A percentile compares a stretch with the other conserved stretches of the same genome.
Conservation (phyloP, 2,113 vertebrate genomes). For the Ivindomyrus marchei region DNA sequence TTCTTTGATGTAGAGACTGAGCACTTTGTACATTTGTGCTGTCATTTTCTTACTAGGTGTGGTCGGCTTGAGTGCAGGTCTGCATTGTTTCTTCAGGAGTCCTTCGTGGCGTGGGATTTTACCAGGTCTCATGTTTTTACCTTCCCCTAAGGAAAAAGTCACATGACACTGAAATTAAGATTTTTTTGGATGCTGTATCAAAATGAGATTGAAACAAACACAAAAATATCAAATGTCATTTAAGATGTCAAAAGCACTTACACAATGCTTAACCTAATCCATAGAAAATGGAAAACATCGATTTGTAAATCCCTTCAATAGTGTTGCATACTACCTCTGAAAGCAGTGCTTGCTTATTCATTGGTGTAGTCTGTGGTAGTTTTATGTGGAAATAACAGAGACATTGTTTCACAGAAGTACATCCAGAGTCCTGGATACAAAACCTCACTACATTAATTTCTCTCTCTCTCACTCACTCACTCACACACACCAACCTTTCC, state of each 20-base stretch:
- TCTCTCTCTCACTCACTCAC: neutral
- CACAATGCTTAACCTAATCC: neutral
- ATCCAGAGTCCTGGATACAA: neutral
- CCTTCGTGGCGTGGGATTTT: slow-evolving; percentile 57
- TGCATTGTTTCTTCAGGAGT: slow-evolving; percentile 47
- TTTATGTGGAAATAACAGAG: neutral
- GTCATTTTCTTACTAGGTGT: slow-evolving; percentile 76
- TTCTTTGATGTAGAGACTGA: neutral
- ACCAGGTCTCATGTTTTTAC: slow-evolving; percentile 27
- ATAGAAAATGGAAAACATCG: neutral
- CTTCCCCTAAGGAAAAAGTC: slow-evolving; percentile 16
- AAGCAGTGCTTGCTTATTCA: neutral
- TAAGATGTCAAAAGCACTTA: neutral
- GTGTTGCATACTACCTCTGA: neutral
- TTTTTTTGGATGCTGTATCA: neutral
- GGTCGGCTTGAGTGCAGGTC: slow-evolving; percentile 43
- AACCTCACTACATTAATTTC: neutral
- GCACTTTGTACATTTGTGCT: neutral
- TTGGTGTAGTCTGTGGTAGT: neutral
- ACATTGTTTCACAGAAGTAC: neutral
- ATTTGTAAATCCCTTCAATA: neutral
- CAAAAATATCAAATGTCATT: neutral
- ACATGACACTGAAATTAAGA: neutral
- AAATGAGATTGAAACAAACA: neutral
- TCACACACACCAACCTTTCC: neutral